A percentile compares a stretch with the other conserved stretches of the same genome.
phyloP scores from a whole-genome alignment of 2,797 vertebrate genomes.

The Acrossocheilus fasciatus region DNA sequence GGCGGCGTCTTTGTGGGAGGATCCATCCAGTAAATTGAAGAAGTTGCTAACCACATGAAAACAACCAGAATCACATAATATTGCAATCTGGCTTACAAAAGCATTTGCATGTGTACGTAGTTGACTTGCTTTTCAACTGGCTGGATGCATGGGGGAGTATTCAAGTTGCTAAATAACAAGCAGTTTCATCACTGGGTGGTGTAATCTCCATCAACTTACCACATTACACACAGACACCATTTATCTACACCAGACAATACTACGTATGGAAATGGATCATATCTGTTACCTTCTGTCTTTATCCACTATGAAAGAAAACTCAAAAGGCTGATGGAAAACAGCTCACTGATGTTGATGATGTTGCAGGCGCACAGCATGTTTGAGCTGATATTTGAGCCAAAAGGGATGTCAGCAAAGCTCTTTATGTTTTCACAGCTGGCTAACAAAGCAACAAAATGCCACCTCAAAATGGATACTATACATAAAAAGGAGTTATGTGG shows the following conservation, averaged over 20 bases:
- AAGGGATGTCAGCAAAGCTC: not conserved
- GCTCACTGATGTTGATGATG: constrained; percentile 10
- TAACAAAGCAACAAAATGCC: not conserved
- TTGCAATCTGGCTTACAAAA: not conserved
- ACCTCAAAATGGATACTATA: not conserved
- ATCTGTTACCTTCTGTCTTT: not conserved
- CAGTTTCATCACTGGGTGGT: constrained; percentile 3
- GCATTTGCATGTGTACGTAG: not conserved
- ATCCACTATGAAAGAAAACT: not conserved
- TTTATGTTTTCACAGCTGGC: constrained; percentile 32
- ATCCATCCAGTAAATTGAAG: not conserved
- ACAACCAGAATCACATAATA: not conserved
- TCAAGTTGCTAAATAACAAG: not conserved
- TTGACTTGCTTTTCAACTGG: not conserved
- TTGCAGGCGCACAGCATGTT: not conserved
- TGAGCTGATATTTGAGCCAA: constrained; percentile 19
- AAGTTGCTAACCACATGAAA: not conserved
- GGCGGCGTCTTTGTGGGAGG: not conserved
- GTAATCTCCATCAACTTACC: not conserved
- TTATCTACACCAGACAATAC: constrained; percentile 21
- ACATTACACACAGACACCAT: not conserved
- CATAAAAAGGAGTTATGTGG: not conserved
- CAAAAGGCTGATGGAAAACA: not conserved
- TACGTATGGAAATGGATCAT: not conserved
- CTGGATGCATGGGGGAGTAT: not conserved